Base-by-base conservation (phyloP, 2,113 vertebrate genomes). In the Symphodus melops region DNA sequence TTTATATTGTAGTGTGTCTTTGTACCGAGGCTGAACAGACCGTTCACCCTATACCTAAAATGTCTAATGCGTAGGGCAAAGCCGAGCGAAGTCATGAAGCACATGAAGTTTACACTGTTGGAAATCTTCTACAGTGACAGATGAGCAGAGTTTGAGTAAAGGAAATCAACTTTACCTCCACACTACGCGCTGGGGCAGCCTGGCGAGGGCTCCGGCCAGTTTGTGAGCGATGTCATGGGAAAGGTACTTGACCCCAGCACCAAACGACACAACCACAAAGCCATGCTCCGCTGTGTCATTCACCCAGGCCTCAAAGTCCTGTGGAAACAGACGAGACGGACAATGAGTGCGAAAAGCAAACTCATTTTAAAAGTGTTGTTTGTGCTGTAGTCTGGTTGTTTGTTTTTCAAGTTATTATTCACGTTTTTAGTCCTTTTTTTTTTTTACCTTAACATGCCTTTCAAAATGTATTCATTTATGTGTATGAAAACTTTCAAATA, bases 211-310 rank as follows among this genome's bases (percentile, higher is more conserved):
- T 5, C 94, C 96, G 0, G 98, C 97, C 75, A 99, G 80, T 88
- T 97, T 99, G 79, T 93, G 88, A 16, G 97, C 96, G 25, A 99
- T 96, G 51, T 99, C 97, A 74, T 97, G 96, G 0, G 97, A 98
- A 63, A 99, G 94, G 81, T 97, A 99, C 85, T 99, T 99, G 64
- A 99, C 98, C 25, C 98, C 98, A 0, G 98, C 98, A 72, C 98
- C 98, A 39, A 99, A 99, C 0, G 98, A 99, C 57, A 99, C 98
- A 0, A 99, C 94, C 59, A 99, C 95, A 76, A 99, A 99, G 72
- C 98, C 98, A 13, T 96, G 94, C 74, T 97, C 94, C 0, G 94
- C 86, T 66, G 98, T 95, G 81, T 94, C 94, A 37, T 93, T 95
- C 77, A 97, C 96, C 98, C 97, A 99, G 0, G 62, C 85, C 59